Percentiles rank a stretch among this genome's conserved stretches.
These are phyloP conservation scores for Macroramphosus scolopax DNA, from an alignment of 2,797 vertebrate genomes.

Conservation along the genomic window DNA sequence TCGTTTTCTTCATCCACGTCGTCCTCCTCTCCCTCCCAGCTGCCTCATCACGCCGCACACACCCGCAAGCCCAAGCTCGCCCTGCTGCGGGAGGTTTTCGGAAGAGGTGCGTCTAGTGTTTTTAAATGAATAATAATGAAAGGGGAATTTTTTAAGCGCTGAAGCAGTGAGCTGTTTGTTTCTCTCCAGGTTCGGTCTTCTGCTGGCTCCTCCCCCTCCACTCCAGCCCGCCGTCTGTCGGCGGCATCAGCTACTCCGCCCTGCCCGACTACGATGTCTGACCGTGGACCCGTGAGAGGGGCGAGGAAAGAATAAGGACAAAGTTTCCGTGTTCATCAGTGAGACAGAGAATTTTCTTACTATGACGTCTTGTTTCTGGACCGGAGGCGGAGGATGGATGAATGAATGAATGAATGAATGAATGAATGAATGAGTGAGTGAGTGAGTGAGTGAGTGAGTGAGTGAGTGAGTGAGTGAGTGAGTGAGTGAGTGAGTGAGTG, in stretches of 20 bases:
- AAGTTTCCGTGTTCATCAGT: conserved; percentile 8
- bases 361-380: conserved; percentile 65
- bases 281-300: conserved; percentile 20
- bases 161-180: too few relatives aligned
- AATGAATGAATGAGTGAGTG: neutral
- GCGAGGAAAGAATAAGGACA: too few relatives aligned
- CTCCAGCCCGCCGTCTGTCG: conserved; percentile 68
- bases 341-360: conserved; percentile 27
- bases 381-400: conserved; percentile 5
- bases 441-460: neutral
- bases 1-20: conserved; percentile 27
- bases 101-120: conserved; percentile 66
- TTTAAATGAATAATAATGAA: too few relatives aligned
- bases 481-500: neutral
- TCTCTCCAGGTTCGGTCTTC: conserved; percentile 73
- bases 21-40: conserved; percentile 44
- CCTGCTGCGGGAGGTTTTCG: conserved; percentile 79
- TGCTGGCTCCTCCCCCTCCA: conserved; percentile 84
- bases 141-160: too few relatives aligned
- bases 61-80: conserved; percentile 82
- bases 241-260: conserved; percentile 78
- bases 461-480: neutral
- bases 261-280: conserved; percentile 81
- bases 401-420: conserved; percentile 1
- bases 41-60: conserved; percentile 51